These are phyloP conservation scores for Pocota personata DNA, from an alignment of 2,888 invertebrate genomes.

Conservation along the genomic window DNA sequence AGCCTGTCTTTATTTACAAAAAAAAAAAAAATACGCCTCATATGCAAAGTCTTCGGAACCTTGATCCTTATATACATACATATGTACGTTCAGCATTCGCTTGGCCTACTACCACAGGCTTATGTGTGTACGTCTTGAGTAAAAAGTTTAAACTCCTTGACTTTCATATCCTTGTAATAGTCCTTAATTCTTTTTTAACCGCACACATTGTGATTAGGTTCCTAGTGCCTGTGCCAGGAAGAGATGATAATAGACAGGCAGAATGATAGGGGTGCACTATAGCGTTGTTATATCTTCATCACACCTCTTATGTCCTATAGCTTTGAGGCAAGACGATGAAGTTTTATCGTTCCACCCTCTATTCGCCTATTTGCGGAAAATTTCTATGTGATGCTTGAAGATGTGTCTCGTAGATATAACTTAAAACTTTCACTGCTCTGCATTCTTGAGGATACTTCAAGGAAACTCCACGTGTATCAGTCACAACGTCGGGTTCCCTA, in stretches of 20 bases:
- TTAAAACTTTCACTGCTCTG: slow-evolving; percentile 48
- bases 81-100: not conserved
- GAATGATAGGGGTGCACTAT: slow-evolving; percentile 31
- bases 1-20: slow-evolving; percentile 2
- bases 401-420: slow-evolving; percentile 36
- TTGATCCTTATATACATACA: slow-evolving; percentile 46
- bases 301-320: slow-evolving; percentile 52
- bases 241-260: slow-evolving; percentile 55
- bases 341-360: slow-evolving; percentile 32
- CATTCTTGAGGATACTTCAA: slow-evolving; percentile 41
- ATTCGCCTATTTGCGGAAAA: not conserved
- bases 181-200: slow-evolving; percentile 61
- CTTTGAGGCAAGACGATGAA: slow-evolving; percentile 42
- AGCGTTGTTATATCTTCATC: slow-evolving; percentile 56
- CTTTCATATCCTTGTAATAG: slow-evolving; percentile 71
- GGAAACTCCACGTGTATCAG: slow-evolving; percentile 60
- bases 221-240: slow-evolving; percentile 18
- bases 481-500: slow-evolving; percentile 53
- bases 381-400: slow-evolving; percentile 49
- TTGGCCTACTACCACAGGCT: not conserved
- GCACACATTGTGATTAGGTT: slow-evolving; percentile 47
- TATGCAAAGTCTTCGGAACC: slow-evolving; percentile 38
- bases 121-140: not conserved
- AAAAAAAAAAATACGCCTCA: slow-evolving; percentile 25
- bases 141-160: slow-evolving; percentile 64